These are phyloP conservation scores for Scelioninae gen. 1 DNA, from an alignment of 2,888 invertebrate species.

Conservation along the genomic window DNA sequence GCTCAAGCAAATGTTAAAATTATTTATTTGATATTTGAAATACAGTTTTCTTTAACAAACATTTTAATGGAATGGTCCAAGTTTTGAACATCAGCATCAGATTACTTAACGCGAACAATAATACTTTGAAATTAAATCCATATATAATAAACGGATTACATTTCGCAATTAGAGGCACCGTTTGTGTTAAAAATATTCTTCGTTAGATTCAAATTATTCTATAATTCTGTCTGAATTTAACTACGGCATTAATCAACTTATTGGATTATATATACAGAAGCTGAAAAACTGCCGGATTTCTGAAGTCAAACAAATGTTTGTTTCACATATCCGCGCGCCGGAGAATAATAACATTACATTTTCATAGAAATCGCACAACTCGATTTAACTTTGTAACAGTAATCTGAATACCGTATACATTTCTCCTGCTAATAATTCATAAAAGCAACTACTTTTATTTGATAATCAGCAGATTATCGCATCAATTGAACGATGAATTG, in stretches of 20 bases:
- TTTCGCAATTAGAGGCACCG: constrained; percentile 30
- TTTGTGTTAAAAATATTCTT: constrained; percentile 24
- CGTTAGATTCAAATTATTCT: constrained; percentile 7
- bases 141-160: constrained; percentile 30
- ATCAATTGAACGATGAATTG: constrained; percentile 17
- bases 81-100: background rate
- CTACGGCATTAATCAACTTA: constrained; percentile 11
- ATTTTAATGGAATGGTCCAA: background rate
- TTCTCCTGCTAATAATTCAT: constrained; percentile 5
- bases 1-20: too few species aligned
- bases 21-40: too few species aligned
- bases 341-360: background rate
- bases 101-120: background rate
- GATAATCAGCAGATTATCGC: background rate
- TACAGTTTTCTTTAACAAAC: too few species aligned
- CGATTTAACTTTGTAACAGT: background rate
- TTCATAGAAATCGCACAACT: background rate
- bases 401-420: background rate
- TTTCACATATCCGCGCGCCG: too few species aligned
- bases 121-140: constrained; percentile 39
- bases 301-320: too few species aligned
- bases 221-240: background rate
- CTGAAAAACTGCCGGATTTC: too few species aligned
- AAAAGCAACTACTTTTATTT: background rate
- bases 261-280: background rate